Base-by-base conservation (phyloP, 2,888 invertebrate species). In the Dendrolimus houi region DNA sequence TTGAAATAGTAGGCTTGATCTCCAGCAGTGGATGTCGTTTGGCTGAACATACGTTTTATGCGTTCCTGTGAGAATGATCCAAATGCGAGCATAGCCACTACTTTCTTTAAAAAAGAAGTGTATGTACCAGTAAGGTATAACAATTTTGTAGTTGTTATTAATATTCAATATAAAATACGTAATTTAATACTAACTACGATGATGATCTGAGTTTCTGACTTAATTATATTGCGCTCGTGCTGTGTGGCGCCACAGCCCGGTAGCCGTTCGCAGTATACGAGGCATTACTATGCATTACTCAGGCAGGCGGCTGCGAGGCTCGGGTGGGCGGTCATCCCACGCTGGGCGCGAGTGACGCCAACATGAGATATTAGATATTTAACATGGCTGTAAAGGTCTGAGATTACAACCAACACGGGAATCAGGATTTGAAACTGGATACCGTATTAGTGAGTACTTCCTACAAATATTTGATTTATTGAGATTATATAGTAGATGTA, bases 401-500 rank as follows among this genome's bases (percentile, higher is more conserved):
- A 29, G 29, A 29, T 29, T 29, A 29, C 29, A 29, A 29, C 29
- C 29, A 29, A 29, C 29, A 29, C 29, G 29, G 29, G 64, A 53
- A 66, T 65, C 60, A 58, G 62, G 62, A 59, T 42, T 62, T 52
- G 56, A 47, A 53, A 42, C 47, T 54, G 55, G 54, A 47, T 56
- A 13, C 61, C 55, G 60, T 56, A 55, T 57, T 56, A 57, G 53
- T 62, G 59, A 60, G 14, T 60, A 54, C 29, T 29, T 3, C 29
- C 29, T 17, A 29, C 6, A 29, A 29, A 29, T 29, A 29, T 29
- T 29, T 29, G 6, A 6, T 29, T 29, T 3, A 29, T 29, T 29
- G 6, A 29, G 29, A 29, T 29, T 29, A 29, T 29, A 29, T 29
- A 29, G 29, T 29, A 29, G 29, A 29, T 29, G 29, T 6, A 29